These are phyloP conservation scores for Fragum sueziense DNA, from an alignment of 2,888 invertebrate species.

Conservation along the genomic window DNA sequence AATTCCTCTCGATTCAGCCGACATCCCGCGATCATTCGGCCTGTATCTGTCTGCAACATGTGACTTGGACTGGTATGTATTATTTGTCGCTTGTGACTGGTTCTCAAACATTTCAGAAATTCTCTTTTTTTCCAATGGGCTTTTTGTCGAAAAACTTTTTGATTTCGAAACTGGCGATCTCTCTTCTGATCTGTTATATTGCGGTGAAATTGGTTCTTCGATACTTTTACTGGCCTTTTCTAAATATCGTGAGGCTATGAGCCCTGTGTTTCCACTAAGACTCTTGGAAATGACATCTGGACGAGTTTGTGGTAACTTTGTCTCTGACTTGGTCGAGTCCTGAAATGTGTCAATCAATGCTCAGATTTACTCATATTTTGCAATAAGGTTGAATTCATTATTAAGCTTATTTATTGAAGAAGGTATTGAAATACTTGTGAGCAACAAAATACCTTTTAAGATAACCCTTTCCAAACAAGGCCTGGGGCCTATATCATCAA, in stretches of 20 bases:
- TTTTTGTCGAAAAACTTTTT: background rate
- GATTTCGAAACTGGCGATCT: constrained; percentile 5
- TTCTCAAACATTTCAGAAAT: constrained; percentile 40
- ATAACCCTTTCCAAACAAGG: too few relatives aligned
- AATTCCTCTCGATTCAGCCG: background rate
- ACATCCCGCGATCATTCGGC: constrained; percentile 7
- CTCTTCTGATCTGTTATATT: background rate
- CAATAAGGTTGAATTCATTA: too few relatives aligned
- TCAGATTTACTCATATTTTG: too few relatives aligned
- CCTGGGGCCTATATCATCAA: too few relatives aligned
- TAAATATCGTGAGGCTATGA: constrained; percentile 43
- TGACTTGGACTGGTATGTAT: constrained; percentile 24
- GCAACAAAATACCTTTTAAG: too few relatives aligned
- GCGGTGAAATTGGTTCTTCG: constrained; percentile 33
- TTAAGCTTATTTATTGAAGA: too few relatives aligned
- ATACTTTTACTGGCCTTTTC: constrained; percentile 52
- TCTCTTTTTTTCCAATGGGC: background rate
- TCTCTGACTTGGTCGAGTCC: background rate
- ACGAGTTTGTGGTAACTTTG: constrained; percentile 24
- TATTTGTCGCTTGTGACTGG: constrained; percentile 29
- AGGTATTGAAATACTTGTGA: too few relatives aligned
- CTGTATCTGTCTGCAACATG: constrained; percentile 54
- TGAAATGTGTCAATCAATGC: background rate
- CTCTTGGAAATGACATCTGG: constrained; percentile 31
- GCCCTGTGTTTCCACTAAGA: constrained; percentile 57